Base-by-base conservation (phyloP, 2,888 invertebrate genomes). In the Pammene aurita region DNA sequence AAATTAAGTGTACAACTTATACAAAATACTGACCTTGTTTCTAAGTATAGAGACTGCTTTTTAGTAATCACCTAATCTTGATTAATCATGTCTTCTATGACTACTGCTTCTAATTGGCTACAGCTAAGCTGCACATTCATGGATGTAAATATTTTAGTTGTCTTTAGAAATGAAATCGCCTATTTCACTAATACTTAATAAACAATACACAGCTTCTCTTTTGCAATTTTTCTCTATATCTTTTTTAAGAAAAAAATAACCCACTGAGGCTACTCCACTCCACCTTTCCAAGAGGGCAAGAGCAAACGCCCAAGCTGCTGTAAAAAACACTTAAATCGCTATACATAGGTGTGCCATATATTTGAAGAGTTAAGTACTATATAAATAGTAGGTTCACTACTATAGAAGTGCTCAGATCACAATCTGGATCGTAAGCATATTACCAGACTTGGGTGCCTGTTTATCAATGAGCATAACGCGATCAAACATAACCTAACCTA, bases 41-140 rank as follows among this genome's bases (percentile, higher is more conserved):
- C 13, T 61, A 16, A 34, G 13, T 35, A 48, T 56, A 65, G 26
- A 65, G 10, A 50, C 44, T 46, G 61, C 74, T 79, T 77, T 82
- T 83, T 80, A 77, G 76, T 80, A 82, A 81, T 81, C 78, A 77
- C 77, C 74, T 83, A 82, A 84, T 81, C 83, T 82, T 82, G 76
- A 85, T 84, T 81, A 82, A 83, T 78, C 35, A 35, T 41, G 35
- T 68, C 62, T 61, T 54, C 44, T 58, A 62, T 54, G 34, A 50
- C 41, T 60, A 50, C 48, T 35, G 35, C 38, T 55, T 64, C 64
- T 67, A 63, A 67, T 67, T 63, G 56, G 38, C 42, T 58, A 68
- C 46, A 58, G 58, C 54, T 54, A 54, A 58, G 58, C 54, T 54
- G 26, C 5, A 38, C 38, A 48, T 58, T 38, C 38, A 52, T 56